A percentile compares a stretch with the other conserved stretches of the same genome.
phyloP scores from a whole-genome alignment of 2,888 invertebrate species.

The Copidosoma aretas region DNA sequence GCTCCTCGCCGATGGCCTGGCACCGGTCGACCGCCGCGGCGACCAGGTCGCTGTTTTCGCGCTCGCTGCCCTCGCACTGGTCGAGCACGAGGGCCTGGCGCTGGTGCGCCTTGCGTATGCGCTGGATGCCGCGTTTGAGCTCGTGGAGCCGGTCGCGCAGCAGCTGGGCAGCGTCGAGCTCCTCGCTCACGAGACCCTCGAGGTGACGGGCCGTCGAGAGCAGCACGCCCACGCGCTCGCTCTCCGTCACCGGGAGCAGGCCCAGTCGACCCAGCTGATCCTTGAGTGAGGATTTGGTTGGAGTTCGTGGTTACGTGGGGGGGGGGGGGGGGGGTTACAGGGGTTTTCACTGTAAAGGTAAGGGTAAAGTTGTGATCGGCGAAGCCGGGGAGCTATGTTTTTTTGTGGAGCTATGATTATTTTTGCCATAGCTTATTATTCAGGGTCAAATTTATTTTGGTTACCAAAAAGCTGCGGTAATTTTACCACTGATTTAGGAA shows the following conservation, averaged over 20 bases:
- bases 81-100: slow-evolving; percentile 67
- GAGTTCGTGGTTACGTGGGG: no score
- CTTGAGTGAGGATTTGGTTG: slow-evolving; percentile 66
- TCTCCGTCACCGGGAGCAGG: slow-evolving; percentile 75
- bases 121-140: slow-evolving; percentile 74
- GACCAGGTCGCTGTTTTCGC: slow-evolving; percentile 77
- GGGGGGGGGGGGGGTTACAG: no score
- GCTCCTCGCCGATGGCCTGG: slow-evolving; percentile 73
- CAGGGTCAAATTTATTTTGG: no score
- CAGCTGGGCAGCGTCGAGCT: slow-evolving; percentile 76
- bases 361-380: no score
- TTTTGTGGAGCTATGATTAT: no score
- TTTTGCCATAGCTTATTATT: no score
- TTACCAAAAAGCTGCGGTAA: no score
- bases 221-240: slow-evolving; percentile 78
- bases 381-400: no score
- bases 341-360: no score
- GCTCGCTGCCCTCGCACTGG: slow-evolving; percentile 74
- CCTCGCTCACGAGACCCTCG: slow-evolving; percentile 77
- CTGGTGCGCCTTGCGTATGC: slow-evolving; percentile 74
- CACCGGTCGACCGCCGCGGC: slow-evolving; percentile 79
- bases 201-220: slow-evolving; percentile 75
- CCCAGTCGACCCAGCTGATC: slow-evolving; percentile 81
- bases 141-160: slow-evolving; percentile 78
- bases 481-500: no score